Base-by-base conservation (phyloP, 2,113 vertebrate genomes). In the Thymallus thymallus region DNA sequence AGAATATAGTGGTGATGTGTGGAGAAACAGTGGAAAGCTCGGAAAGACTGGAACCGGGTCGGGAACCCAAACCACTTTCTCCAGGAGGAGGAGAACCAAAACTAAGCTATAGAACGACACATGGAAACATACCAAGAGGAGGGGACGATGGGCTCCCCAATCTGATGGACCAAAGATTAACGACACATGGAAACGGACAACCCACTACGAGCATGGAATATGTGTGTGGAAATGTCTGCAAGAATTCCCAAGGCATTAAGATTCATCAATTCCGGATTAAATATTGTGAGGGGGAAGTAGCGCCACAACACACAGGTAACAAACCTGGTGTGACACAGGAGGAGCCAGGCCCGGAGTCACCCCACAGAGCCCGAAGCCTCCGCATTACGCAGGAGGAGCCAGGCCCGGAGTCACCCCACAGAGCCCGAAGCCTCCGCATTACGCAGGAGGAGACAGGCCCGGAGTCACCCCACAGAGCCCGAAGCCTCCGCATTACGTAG, bases 301-400 rank as follows among this genome's bases (percentile, higher is more conserved):
- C n/a, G 26, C 26, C 26, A 26, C 66, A 46, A 51, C 23, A 20
- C 24, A 66, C 23, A 74, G 24, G 61, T 45, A 26, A 10, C 22
- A 13, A 16, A 48, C 35, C 35, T 62, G 35, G 24, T 62, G 68
- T 63, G 24, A 51, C 30, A 26, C 45, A 63, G 23, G 35, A 69
- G 67, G 16, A 61, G 60, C 35, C 62, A 48, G 45, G 63, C 23
- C 45, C 26, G 3, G 26, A 56, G 16, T 65, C 23, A 48, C 30
- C 35, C 58, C 71, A 63, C 58, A 72, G 30, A 14, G 46, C 46
- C 46, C 16, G 5, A 3, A 51, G 4, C 46, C 16, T n/a, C n/a
- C n/a, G n/a, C n/a, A n/a, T n/a, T n/a, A n/a, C n/a, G 45, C 45
- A 63, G 23, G 35, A 69, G 67, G 16, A 61, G 60, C 35, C 62